Evolutionary conservation across 1,140 invertebrate genomes (phyloP), one percentile per base, ranked within the genome.

Genomic region (Batillaria attramentaria): DNA sequence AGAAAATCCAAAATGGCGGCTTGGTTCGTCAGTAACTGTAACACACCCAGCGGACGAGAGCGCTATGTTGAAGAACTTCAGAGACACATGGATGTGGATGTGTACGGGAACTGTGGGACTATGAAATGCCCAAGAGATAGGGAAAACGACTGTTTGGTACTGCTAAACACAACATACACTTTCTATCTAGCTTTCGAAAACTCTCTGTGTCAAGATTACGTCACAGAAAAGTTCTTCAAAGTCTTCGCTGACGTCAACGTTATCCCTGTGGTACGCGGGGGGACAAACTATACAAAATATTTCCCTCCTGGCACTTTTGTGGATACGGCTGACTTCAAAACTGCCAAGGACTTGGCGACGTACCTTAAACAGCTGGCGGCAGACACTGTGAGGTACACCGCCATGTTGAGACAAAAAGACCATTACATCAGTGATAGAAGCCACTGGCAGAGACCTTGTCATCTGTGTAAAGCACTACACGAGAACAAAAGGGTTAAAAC

Each of bases 291-390:
- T 80, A 82, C 84, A 41, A 79, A 78, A 28, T 78, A 84, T 4
- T 83, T 87, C 13, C 91, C 91, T 2, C 87, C 95, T 83, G 94
- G 96, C 83, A 97, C 97, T 0, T 96, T 93, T 88, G 96, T 99
- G 54, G 97, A 99, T 91, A 96, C 99, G 0, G 97, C 98, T 84
- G 97, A 99, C 88, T 99, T 99, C 89, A 93, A 94, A 5, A 95
- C 95, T 3, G 95, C 97, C 0, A 94, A 94, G 84, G 94, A 96
- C 83, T 91, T 99, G 35, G 97, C 98, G 2, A 93, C 94, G 5
- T 98, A 98, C 91, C 91, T 99, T n/a, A 93, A 94, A 75, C 92
- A 94, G 62, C 81, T 90, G 16, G 86, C 86, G 54, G 68, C 80
- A 43, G 84, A 90, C 68, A 87, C 87, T 31, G 62, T 81, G 0